Evolutionary conservation across 2,888 invertebrate genomes (phyloP).

Genomic region (Orthonevra nobilis): DNA sequence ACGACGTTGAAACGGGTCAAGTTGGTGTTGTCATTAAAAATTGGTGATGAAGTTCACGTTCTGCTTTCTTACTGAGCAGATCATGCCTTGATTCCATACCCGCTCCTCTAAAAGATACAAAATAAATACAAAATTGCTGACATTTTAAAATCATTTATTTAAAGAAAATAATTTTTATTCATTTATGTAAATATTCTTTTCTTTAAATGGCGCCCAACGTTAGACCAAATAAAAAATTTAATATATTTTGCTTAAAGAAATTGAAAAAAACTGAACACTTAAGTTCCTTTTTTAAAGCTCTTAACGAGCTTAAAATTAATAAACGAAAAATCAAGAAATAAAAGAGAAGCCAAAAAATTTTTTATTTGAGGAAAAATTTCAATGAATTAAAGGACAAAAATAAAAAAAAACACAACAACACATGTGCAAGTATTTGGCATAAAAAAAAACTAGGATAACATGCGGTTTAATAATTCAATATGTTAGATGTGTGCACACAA

Average conservation of each 20-base stretch:
- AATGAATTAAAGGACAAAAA: neutral
- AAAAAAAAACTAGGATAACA: slow-evolving; percentile 47
- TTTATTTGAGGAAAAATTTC: neutral
- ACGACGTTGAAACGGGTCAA: slow-evolving; percentile 78
- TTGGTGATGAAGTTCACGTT: slow-evolving; percentile 80
- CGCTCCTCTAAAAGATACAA: slow-evolving; percentile 79
- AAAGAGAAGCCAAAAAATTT: no score
- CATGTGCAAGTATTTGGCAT: slow-evolving; percentile 26
- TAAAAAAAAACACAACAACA: neutral
- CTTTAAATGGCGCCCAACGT: neutral
- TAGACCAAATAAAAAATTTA: neutral
- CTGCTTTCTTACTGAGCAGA: slow-evolving; percentile 79
- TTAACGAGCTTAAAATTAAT: no score
- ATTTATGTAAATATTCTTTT: no score
- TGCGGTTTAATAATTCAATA: slow-evolving; percentile 45
- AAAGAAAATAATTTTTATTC: neutral
- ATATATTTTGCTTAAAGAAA: slow-evolving; percentile 4
- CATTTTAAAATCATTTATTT: slow-evolving; percentile 9
- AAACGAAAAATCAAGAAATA: no score
- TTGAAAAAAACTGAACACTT: neutral
- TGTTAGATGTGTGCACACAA: neutral
- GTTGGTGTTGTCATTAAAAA: slow-evolving; percentile 81
- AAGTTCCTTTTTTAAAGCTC: no score
- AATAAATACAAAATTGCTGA: slow-evolving; percentile 17
- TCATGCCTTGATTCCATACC: slow-evolving; percentile 81